phyloP scores from a whole-genome alignment of 2,113 vertebrate genomes.

The Candoia aspera region DNA sequence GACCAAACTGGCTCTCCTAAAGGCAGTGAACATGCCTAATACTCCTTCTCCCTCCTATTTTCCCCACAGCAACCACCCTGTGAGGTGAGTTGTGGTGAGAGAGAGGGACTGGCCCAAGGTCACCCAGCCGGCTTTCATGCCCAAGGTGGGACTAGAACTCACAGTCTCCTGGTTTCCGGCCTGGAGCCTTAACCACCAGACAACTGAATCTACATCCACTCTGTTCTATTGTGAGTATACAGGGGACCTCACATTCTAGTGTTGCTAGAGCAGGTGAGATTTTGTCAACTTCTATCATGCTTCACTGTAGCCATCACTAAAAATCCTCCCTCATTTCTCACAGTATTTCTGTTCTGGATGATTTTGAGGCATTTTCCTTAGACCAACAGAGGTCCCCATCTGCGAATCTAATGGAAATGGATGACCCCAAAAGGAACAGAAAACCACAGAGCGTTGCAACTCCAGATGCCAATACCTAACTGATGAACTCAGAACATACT shows the following conservation, averaged over 20 bases:
- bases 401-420: constrained; percentile 73
- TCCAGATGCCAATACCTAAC: constrained; percentile 22
- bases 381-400: constrained; percentile 81
- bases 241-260: background rate
- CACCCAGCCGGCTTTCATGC: too few species aligned
- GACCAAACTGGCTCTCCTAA: too few species aligned
- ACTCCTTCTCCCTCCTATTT: too few species aligned
- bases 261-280: background rate
- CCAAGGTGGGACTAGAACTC: too few species aligned
- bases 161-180: too few species aligned
- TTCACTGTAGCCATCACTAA: background rate
- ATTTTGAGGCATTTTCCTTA: constrained; percentile 60
- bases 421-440: constrained; percentile 35
- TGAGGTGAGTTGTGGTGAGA: too few species aligned
- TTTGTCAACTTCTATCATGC: background rate
- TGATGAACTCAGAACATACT: constrained; percentile 46
- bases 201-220: background rate
- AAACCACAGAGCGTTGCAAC: constrained; percentile 18
- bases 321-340: background rate
- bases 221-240: too few species aligned
- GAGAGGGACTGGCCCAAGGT: too few species aligned
- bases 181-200: too few species aligned
- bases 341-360: background rate
- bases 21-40: too few species aligned
- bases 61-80: too few species aligned